Evolutionary conservation across 2,113 vertebrate genomes (phyloP), one percentile per base, ranked within the genome.

Genomic region (Antechinus flavipes): DNA sequence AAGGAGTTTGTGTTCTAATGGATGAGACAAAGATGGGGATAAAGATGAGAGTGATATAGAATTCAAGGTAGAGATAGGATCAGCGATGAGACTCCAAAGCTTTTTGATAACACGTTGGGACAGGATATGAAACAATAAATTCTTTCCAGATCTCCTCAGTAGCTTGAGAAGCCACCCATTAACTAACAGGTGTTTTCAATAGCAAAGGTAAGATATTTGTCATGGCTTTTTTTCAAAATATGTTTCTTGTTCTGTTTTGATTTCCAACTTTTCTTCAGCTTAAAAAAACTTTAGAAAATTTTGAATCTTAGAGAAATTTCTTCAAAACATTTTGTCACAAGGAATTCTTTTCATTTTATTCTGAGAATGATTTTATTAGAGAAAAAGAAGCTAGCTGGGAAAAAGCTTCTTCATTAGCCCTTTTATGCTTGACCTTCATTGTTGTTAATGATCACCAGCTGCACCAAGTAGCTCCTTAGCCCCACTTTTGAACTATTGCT

Each of bases 261-360:
- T 90, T 92, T 95, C 53, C 89, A 95, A 8, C 35, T 90, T 97
- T 92, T 94, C 56, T 96, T 95, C 58, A 91, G 1, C 91, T 76
- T 90, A 76, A 93, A 91, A 58, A 61, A 76, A 30, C 49, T 55
- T 55, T 46, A 24, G 94, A 91, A 35, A 35, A 46, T 91, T 94
- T 97, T 97, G 25, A 47, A 89, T 97, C 89, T 97, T 91, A 76
- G 42, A 95, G 92, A 53, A 91, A 92, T 97, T 56, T 95, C 92
- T 96, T 94, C 47, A 96, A 56, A 93, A 97, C 93, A 91, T 96
- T 95, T 92, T 19, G 47, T 95, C 91, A 93, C 93, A 93, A 24
- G 76, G 54, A 47, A 90, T 25, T 52, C 84, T 35, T 92, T 61
- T 94, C 46, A 61, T 53, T 95, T 94, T 96, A n/a, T 54, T 96